Base-by-base conservation (phyloP, 2,797 vertebrate genomes). In the Sebastiscus albofasciatus region DNA sequence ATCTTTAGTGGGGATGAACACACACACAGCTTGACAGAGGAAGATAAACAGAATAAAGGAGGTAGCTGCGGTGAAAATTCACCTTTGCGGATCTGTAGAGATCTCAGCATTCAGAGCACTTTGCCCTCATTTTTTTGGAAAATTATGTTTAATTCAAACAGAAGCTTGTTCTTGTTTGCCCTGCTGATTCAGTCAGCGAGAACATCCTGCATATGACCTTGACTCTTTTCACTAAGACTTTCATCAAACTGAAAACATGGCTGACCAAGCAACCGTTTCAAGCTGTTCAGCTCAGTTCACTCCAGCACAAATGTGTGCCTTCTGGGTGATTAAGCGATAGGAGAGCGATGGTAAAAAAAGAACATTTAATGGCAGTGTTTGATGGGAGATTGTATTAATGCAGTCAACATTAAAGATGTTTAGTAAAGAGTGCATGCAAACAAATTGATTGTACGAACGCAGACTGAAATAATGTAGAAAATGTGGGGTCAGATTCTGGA, bases 221-320 rank as follows among this genome's bases (percentile, higher is more conserved):
- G 82, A 67, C 39, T 77, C 73, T 84, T 80, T 82, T 81, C 77
- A 84, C 75, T 82, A 72, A 88, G 78, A 72, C 79, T 83, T 82
- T 87, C 78, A 83, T 81, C 73, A 87, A 90, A 86, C 79, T 78
- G 24, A 80, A 80, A 85, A 86, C 73, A 81, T 82, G 87, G 58
- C 34, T 69, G 78, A 84, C 83, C 87, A 81, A 83, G 74, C 86
- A 82, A 62, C 36, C 26, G 5, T 27, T n/a, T 58, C 39, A 68
- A 77, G 62, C 72, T 11, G 55, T 71, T 84, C 58, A 22, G 68
- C 77, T 85, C 82, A 52, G 54, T 49, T 85, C 83, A 77, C 70
- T 81, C 36, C 46, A 18, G 55, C 71, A 77, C 67, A 83, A 86
- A 79, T 55, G 36, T 67, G 72, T 54, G 60, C 60, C 55, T 81